Base-by-base conservation (phyloP, 1,140 invertebrate species). In the Musca domestica region DNA sequence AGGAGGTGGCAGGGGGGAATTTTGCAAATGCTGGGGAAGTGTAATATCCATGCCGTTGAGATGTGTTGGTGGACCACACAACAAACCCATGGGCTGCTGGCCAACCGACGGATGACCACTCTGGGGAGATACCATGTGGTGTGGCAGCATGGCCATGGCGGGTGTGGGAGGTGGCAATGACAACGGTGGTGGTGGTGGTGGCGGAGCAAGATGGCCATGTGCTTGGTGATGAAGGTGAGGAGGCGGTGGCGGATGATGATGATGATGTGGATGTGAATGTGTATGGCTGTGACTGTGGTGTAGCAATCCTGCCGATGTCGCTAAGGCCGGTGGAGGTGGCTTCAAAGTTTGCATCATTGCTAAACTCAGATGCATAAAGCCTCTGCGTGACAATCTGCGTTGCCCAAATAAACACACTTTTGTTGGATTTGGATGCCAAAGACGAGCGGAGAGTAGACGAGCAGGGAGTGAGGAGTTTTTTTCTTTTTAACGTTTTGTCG, bases 301-400 rank as follows among this genome's bases (percentile, higher is more conserved):
- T 70, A 76, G 75, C 69, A 76, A 72, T 71, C 73, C 1, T 19
- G 56, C 19, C 12, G 56, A 7, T 27, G 54, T 30, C 27, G 54
- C n/a, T 58, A 17, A n/a, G 15, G 27, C 3, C 10, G 17, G 73
- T 70, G 76, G 77, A 69, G 77, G 76, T 66, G 78, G 78, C 73
- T 81, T 79, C 74, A 81, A 73, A 64, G 78, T 77, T 80, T 81
- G 79, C 79, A 81, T 81, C 79, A 81, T 81, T 73, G 79, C 75
- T 73, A 73, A 69, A 66, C 74, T 71, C 71, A 75, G 64, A 71
- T 74, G 72, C 74, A 71, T 70, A 70, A 69, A 67, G 52, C 67
- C 47, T 51, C n/a, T n/a, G n/a, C 34, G 34, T 41, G 10, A 41
- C 10, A 41, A 41, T 5, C 34, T 41, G 27, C 34, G 34, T 30